Evolutionary conservation across 2,113 vertebrate species (phyloP).

Genomic region (Amazona vittata): DNA sequence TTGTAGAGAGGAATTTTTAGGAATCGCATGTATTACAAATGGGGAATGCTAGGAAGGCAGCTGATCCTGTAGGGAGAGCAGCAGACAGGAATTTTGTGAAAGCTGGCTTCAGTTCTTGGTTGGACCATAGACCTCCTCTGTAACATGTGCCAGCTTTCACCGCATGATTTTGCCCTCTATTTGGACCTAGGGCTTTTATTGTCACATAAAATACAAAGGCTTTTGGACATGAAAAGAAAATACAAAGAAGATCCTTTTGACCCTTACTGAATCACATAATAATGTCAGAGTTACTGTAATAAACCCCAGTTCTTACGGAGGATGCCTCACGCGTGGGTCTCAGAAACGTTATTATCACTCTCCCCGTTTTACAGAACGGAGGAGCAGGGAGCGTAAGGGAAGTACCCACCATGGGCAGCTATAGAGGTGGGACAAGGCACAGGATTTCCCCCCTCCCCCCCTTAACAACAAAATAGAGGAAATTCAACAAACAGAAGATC

Average conservation of each 20-base stretch:
- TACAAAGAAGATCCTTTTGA: slow-evolving; percentile 20
- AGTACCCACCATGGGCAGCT: background rate
- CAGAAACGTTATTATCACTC: background rate
- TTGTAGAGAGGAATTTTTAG: background rate
- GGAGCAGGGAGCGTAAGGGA: background rate
- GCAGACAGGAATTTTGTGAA: background rate
- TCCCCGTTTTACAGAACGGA: background rate
- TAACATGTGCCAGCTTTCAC: background rate
- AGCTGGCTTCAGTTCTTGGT: background rate
- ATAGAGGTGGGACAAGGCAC: background rate
- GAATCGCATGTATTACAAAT: background rate
- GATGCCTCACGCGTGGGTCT: background rate
- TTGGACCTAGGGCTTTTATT: background rate
- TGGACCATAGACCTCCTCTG: background rate
- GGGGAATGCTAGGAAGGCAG: background rate
- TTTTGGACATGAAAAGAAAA: slow-evolving; percentile 7
- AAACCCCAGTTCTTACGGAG: background rate
- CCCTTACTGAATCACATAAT: background rate
- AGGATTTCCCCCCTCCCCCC: background rate
- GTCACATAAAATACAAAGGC: background rate
- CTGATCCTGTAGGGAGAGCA: background rate
- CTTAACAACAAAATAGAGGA: background rate
- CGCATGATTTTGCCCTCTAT: background rate
- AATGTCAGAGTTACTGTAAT: background rate
- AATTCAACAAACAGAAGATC: background rate